phyloP scores from a whole-genome alignment of 2,113 vertebrate genomes.

The Zapus hudsonius region DNA sequence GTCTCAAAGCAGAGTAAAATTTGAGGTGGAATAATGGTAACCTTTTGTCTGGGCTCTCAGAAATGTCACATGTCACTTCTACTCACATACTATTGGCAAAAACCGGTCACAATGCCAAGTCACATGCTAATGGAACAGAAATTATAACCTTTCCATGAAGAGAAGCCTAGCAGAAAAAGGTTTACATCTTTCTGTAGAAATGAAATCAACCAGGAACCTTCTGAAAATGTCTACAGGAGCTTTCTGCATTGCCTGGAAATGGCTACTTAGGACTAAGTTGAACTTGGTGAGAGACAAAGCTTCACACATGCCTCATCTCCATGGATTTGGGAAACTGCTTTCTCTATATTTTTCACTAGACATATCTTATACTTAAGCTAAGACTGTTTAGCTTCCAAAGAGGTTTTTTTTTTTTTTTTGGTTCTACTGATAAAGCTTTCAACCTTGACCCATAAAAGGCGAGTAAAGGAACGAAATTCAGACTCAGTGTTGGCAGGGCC shows the following conservation, averaged over 20 bases:
- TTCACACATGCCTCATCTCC: background rate
- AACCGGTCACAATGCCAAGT: slow-evolving; percentile 1
- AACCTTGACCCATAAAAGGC: background rate
- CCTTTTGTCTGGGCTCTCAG: background rate
- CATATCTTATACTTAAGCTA: background rate
- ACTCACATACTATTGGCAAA: background rate
- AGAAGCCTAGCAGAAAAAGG: background rate
- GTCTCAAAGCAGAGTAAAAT: background rate
- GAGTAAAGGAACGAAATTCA: background rate
- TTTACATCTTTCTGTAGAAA: slow-evolving; percentile 11
- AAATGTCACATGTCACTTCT: background rate
- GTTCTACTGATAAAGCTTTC: background rate
- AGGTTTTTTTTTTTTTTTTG: background rate
- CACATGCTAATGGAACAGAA: slow-evolving; percentile 12
- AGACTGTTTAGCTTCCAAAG: slow-evolving; percentile 6
- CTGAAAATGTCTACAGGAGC: background rate
- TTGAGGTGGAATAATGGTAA: background rate
- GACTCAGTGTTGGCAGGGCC: background rate
- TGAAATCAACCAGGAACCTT: background rate
- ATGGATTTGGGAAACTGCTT: background rate
- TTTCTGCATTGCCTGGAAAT: background rate
- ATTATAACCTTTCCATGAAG: slow-evolving; percentile 1
- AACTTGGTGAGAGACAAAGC: background rate
- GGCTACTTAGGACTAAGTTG: background rate
- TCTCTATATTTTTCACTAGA: slow-evolving; percentile 23